Percentiles rank a stretch among this genome's conserved stretches.
Conservation (phyloP, 2,888 invertebrate genomes). For the Kuschelorhynchus macadamiae region DNA sequence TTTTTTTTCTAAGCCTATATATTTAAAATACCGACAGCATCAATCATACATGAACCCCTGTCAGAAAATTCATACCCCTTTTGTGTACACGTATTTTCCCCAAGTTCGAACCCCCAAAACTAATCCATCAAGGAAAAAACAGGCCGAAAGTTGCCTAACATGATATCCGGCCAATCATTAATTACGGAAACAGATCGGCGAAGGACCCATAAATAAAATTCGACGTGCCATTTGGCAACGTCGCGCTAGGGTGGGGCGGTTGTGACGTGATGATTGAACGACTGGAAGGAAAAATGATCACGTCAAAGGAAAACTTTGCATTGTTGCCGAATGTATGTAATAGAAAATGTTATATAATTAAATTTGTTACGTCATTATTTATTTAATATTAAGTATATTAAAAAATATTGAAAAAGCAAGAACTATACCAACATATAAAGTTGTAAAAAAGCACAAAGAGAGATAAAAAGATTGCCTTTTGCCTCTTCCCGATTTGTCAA, state of each 20-base stretch:
- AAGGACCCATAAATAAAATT: slow-evolving; percentile 70
- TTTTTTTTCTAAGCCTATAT: too few species aligned
- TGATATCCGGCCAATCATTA: slow-evolving; percentile 69
- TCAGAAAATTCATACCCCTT: not conserved
- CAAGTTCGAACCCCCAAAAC: slow-evolving; percentile 24
- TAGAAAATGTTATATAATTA: too few species aligned
- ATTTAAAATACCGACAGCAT: too few species aligned
- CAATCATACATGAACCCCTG: too few species aligned
- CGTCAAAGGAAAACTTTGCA: slow-evolving; percentile 65
- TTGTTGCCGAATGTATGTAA: slow-evolving; percentile 21
- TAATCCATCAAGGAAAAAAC: slow-evolving; percentile 42
- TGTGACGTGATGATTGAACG: slow-evolving; percentile 84
- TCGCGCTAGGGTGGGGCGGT: slow-evolving; percentile 73
- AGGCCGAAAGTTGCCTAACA: slow-evolving; percentile 57
- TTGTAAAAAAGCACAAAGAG: too few species aligned
- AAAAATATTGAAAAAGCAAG: too few species aligned
- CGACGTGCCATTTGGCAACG: slow-evolving; percentile 71
- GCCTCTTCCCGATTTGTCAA: too few species aligned
- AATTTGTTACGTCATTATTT: too few species aligned
- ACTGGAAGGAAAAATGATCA: slow-evolving; percentile 82
- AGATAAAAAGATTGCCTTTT: too few species aligned
- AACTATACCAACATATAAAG: too few species aligned
- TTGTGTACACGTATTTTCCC: slow-evolving; percentile 17
- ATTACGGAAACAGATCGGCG: slow-evolving; percentile 69
- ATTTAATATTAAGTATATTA: too few species aligned